Base-by-base conservation (phyloP, 1,140 invertebrate species). In the Sitophilus oryzae region DNA sequence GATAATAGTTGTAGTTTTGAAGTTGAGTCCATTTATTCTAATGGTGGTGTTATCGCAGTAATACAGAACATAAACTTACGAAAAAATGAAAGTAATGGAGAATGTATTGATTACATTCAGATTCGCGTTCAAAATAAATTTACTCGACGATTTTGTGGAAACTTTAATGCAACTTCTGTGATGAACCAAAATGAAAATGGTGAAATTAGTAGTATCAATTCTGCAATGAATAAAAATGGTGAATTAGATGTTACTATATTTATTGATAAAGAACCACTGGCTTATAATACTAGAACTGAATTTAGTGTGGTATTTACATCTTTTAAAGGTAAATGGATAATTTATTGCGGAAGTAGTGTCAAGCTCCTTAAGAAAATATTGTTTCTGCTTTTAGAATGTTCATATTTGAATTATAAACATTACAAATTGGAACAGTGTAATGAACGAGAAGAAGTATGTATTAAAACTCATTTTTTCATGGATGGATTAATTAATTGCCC, bases 401-500 rank as follows among this genome's bases (percentile, higher is more conserved):
- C 44, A n/a, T n/a, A 19, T 21, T 35, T 8, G 11, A 44, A 44
- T 18, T 23, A 21, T 46, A n/a, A 25, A 22, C 1, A 15, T 19
- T 46, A 2, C 15, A 11, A 30, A n/a, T 22, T 15, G 8, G 5
- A 42, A 22, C 23, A 16, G 10, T 14, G n/a, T 22, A 43, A 53
- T 9, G 35, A 38, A 11, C 6, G 8, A 8, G 10, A 53, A 8
- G 5, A 16, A 5, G 15, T 49, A n/a, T 56, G 53, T 18, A 56
- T 56, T 15, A 47, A 56, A 21, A 23, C 41, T 21, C 38, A 20
- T 4, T 49, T 18, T 20, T 56, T 56, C 21, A 2, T n/a, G 15
- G 45, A 56, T 43, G 46, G 46, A 5, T n/a, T 22, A 15, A 23
- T 56, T 41, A 56, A 56, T 42, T 56, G 53, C n/a, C 53, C 53